These are phyloP conservation scores for Calameuta filiformis DNA, from an alignment of 2,888 invertebrate species.

Conservation along the genomic window DNA sequence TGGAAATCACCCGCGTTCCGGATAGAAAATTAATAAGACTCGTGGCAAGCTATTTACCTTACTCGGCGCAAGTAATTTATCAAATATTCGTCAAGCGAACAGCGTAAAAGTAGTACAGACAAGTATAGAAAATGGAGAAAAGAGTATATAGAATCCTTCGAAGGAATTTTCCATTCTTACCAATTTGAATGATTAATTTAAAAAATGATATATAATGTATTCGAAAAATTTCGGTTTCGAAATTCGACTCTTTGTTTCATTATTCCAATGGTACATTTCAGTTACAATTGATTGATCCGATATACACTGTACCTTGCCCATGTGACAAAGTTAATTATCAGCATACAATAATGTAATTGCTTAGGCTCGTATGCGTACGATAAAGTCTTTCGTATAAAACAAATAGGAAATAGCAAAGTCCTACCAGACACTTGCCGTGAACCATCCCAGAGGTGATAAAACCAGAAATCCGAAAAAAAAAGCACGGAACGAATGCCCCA, in stretches of 20 bases:
- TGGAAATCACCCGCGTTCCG: slow-evolving; percentile 1
- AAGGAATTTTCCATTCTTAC: too few species aligned
- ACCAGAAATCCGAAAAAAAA: neutral
- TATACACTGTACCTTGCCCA: too few species aligned
- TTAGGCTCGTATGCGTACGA: neutral
- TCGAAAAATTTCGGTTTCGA: too few species aligned
- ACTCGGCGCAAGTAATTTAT: neutral
- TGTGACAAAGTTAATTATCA: too few species aligned
- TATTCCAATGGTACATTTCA: too few species aligned
- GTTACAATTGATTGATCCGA: too few species aligned
- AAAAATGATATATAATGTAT: too few species aligned
- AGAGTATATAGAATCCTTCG: too few species aligned
- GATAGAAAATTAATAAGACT: slow-evolving; percentile 18
- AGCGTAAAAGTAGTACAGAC: too few species aligned
- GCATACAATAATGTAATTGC: neutral
- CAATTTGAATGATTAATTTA: too few species aligned
- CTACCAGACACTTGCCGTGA: neutral
- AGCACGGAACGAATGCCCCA: neutral
- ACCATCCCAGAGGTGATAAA: neutral
- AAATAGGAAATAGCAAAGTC: neutral
- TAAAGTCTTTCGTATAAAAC: neutral
- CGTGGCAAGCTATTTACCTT: slow-evolving; percentile 9
- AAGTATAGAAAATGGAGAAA: too few species aligned
- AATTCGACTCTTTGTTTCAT: too few species aligned
- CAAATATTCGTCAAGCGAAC: neutral